Evolutionary conservation across 2,888 invertebrate genomes (phyloP), one percentile per base, ranked within the genome.

Genomic region (Sphaerophoria taeniata): DNA sequence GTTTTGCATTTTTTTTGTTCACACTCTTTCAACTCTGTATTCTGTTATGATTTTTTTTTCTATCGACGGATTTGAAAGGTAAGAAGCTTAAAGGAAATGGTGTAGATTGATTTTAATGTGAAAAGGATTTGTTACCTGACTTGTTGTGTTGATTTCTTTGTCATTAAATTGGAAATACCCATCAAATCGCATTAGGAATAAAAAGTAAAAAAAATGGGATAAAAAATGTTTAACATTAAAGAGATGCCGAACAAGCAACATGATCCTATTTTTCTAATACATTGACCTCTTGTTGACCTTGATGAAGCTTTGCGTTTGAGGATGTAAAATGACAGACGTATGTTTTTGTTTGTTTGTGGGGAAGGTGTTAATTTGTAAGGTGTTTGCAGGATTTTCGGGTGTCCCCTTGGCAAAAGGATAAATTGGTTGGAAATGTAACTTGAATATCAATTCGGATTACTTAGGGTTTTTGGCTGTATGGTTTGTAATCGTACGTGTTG

Each of bases 21-120:
- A 7, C 9, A 6, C 9, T 39, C 39, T 39, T 39, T 39, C 9
- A 11, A 43, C 24, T 34, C 24, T n/a, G 11, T 34, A 36, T 53
- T 39, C 12, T 34, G 36, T 45, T 1, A 11, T 39, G 24, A 1
- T 34, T 36, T 43, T 55, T 33, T 16, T 39, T 31, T n/a, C 31
- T 31, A 36, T 31, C 43, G 43, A 43, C 9, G n/a, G 51, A 67
- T 65, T 81, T 75, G 47, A 11, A 36, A 45, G 9, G 47, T 33
- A 36, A 51, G 58, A 14, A 56, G 51, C 77, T 56, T 51, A 9
- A 24, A 51, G 33, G 33, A 73, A 65, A 71, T 58, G 78, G 71
- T 67, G 78, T 78, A 71, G 49, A 70, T 78, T 79, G 79, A 75
- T 75, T 84, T 79, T 84, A 75, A 84, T 71, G 74, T 55, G 61